phyloP scores from a whole-genome alignment of 2,888 invertebrate genomes.

The Diarsia rubi region DNA sequence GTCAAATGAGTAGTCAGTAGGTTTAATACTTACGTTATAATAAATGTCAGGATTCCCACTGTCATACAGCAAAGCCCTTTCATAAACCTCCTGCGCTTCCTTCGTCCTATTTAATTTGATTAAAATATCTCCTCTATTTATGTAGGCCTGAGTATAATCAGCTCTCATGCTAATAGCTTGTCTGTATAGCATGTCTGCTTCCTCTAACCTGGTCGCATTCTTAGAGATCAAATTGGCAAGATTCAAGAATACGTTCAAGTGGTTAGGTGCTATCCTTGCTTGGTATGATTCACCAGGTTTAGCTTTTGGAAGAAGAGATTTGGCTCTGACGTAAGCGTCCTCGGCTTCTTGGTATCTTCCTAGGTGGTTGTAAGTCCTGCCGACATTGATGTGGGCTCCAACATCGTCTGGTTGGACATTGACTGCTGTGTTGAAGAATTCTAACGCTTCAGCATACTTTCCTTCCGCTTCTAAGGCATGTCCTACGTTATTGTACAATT shows the following conservation, averaged over 20 bases:
- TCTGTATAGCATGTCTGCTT: constrained; percentile 97
- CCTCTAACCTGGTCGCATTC: constrained; percentile 97
- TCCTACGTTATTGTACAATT: constrained; percentile 99
- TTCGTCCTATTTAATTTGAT: constrained; percentile 98
- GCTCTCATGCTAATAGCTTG: constrained; percentile 99
- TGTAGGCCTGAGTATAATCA: constrained; percentile 98
- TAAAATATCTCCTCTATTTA: constrained; percentile 98
- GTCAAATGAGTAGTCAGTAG: background rate
- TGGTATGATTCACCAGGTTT: constrained; percentile 98
- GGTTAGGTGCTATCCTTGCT: constrained; percentile 98
- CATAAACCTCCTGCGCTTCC: constrained; percentile 98
- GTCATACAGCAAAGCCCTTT: constrained; percentile 97
- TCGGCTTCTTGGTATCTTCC: constrained; percentile 95
- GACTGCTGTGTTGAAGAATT: constrained; percentile 98
- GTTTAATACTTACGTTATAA: constrained; percentile 94
- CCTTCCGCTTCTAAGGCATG: constrained; percentile 96
- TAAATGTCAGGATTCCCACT: constrained; percentile 98
- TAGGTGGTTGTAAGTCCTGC: constrained; percentile 97
- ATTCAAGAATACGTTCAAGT: constrained; percentile 98
- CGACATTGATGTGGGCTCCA: constrained; percentile 99
- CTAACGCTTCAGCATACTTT: constrained; percentile 94
- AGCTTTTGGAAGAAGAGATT: constrained; percentile 96
- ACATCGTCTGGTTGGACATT: constrained; percentile 98
- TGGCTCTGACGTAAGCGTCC: constrained; percentile 97
- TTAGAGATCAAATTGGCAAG: constrained; percentile 98